Evolutionary conservation across 2,888 invertebrate species (phyloP).

Genomic region (Tipula helvola): DNA sequence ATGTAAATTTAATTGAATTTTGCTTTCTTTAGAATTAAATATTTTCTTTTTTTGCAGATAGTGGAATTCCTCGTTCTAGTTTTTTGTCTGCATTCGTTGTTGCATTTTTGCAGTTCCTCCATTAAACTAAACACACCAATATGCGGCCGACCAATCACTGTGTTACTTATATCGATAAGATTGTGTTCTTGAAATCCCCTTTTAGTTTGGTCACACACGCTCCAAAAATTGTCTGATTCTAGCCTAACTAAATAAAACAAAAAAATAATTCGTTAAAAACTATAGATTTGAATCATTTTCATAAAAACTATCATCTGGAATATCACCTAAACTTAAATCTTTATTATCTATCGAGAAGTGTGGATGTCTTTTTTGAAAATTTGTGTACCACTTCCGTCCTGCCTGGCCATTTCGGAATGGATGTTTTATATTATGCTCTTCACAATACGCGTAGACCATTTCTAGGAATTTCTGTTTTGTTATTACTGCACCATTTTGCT

Average conservation of each 20-base stretch:
- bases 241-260: neutral
- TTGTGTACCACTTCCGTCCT: neutral
- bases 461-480: neutral
- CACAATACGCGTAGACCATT: constrained; percentile 6
- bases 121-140: too few relatives aligned
- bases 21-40: too few relatives aligned
- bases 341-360: neutral
- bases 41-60: too few relatives aligned
- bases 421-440: constrained; percentile 6
- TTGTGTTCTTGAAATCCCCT: too few relatives aligned
- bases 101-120: too few relatives aligned
- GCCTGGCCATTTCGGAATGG: constrained; percentile 5
- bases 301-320: constrained; percentile 6
- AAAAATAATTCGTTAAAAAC: neutral
- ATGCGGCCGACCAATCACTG: too few relatives aligned
- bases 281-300: neutral
- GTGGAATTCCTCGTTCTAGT: too few relatives aligned
- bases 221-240: neutral
- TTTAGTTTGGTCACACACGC: too few relatives aligned
- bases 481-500: neutral
- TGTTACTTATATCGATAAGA: too few relatives aligned
- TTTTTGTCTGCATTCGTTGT: too few relatives aligned
- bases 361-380: too few relatives aligned
- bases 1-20: too few relatives aligned
- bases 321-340: neutral